Evolutionary conservation across 2,113 vertebrate genomes (phyloP).

Genomic region (Myotis yumanensis): DNA sequence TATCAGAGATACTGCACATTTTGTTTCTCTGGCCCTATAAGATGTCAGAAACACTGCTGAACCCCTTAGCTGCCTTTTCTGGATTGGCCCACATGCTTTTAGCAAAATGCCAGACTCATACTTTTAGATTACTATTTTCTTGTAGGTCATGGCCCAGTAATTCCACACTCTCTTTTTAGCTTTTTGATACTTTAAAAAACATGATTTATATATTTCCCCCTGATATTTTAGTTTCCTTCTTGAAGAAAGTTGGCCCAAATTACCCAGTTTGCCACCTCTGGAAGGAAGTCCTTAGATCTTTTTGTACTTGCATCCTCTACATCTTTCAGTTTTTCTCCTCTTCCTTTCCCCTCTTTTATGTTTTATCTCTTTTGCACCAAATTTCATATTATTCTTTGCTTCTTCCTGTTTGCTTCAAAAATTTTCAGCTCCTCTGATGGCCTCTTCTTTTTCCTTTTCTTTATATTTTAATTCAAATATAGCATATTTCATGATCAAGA

Average conservation of each 20-base stretch:
- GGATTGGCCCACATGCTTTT: background rate
- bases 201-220: background rate
- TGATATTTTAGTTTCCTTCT: constrained; percentile 41
- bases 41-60: background rate
- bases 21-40: background rate
- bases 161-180: background rate
- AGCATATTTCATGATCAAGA: background rate
- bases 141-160: background rate
- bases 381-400: background rate
- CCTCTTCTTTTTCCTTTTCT: background rate
- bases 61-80: background rate
- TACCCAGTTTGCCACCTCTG: background rate
- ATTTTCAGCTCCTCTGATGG: background rate
- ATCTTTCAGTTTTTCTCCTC: background rate
- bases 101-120: background rate
- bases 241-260: background rate
- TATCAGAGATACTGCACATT: background rate
- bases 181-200: background rate
- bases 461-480: constrained; percentile 41
- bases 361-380: background rate
- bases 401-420: background rate
- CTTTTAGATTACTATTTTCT: constrained; percentile 34
- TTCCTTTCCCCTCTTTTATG: background rate
- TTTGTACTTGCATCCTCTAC: background rate
- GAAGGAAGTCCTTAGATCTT: background rate